Percentiles rank a stretch among this genome's conserved stretches.
Evolutionary conservation across 2,888 invertebrate genomes (phyloP).

Genomic region (Pemphredon lugubris): DNA sequence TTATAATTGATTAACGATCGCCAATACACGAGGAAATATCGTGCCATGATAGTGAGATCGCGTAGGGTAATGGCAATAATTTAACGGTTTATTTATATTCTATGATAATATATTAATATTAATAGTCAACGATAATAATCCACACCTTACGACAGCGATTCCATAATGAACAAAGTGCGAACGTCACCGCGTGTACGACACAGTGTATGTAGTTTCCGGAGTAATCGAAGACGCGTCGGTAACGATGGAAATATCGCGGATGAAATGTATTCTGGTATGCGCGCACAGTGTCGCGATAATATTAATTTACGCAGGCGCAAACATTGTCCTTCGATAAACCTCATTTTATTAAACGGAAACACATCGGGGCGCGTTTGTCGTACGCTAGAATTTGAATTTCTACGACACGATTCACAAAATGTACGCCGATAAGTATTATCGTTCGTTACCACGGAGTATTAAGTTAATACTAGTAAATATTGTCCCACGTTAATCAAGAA

Average conservation of each 20-base stretch:
- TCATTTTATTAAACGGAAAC: neutral
- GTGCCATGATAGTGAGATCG: conserved; percentile 29
- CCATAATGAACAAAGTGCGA: too few species aligned
- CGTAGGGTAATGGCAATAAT: neutral
- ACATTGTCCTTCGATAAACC: too few species aligned
- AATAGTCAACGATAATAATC: neutral
- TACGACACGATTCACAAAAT: neutral
- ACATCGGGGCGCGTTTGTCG: neutral
- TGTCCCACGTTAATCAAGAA: neutral
- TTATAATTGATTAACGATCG: neutral
- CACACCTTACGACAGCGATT: neutral
- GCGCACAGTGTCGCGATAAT: too few species aligned
- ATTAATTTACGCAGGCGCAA: too few species aligned
- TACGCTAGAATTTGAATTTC: neutral
- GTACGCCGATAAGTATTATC: conserved; percentile 5
- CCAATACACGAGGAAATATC: too few species aligned
- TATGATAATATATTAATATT: neutral
- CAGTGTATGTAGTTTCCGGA: too few species aligned
- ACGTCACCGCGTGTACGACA: too few species aligned
- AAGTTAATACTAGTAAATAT: neutral
- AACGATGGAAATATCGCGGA: too few species aligned
- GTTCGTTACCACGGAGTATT: conserved; percentile 5
- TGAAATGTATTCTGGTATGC: too few species aligned
- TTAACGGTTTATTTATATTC: conserved; percentile 1
- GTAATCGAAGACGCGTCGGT: too few species aligned